Evolutionary conservation across 2,113 vertebrate species (phyloP).

Genomic region (Rhinopomastus cyanomelas): DNA sequence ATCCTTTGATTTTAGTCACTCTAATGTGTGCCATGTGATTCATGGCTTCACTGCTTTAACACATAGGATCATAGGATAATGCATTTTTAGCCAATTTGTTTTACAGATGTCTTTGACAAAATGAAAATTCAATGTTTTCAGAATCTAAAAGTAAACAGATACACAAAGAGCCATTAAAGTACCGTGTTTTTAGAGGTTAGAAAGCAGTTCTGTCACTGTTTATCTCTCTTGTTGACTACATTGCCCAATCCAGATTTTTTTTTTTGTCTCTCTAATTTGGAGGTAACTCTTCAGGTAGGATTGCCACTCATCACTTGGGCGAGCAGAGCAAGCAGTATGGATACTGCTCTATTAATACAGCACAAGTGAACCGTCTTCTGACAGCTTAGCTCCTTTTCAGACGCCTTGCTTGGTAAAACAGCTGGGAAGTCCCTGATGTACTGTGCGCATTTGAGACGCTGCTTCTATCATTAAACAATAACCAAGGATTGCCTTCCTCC

Average conservation of each 20-base stretch:
- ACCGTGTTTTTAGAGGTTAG: neutral
- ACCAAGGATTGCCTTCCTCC: neutral
- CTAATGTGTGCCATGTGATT: constrained; percentile 74
- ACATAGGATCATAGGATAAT: no score
- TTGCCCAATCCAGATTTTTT: neutral
- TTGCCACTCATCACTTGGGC: neutral
- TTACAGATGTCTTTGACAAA: constrained; percentile 43
- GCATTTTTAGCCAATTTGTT: constrained; percentile 52
- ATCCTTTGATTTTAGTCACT: constrained; percentile 61
- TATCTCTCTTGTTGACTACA: neutral
- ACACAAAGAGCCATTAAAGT: neutral
- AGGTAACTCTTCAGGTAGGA: neutral
- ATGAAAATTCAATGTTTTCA: constrained; percentile 8
- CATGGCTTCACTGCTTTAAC: constrained; percentile 64
- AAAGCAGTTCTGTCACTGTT: neutral
- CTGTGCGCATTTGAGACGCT: neutral
- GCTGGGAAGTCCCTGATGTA: neutral
- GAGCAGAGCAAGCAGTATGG: neutral
- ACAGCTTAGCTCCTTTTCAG: neutral
- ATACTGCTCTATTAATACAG: neutral
- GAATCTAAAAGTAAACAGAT: neutral
- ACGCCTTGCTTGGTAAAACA: neutral
- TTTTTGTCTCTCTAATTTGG: no score
- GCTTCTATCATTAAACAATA: neutral
- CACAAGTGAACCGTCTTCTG: neutral